phyloP scores from a whole-genome alignment of 2,888 invertebrate genomes.

The Microdon myrmicae region DNA sequence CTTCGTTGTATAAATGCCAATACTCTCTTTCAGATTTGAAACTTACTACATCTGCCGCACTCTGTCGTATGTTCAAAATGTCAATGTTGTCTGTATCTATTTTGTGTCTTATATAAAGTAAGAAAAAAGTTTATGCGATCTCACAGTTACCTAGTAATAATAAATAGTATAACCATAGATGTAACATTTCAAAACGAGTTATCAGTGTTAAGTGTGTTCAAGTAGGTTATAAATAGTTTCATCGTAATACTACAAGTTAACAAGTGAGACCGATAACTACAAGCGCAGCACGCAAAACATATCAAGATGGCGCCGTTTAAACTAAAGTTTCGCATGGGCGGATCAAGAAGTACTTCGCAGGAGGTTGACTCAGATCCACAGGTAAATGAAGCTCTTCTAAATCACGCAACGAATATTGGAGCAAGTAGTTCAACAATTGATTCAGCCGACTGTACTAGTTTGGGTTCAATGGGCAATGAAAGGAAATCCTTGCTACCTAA shows the following conservation, averaged over 20 bases:
- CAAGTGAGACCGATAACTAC: no score
- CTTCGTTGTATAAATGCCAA: constrained; percentile 34
- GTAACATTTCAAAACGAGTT: no score
- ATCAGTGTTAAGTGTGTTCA: constrained; percentile 38
- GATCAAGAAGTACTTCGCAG: constrained; percentile 66
- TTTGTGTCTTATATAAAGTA: constrained; percentile 28
- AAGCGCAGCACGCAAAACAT: no score
- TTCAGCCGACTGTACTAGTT: constrained; percentile 64
- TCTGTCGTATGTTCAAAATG: constrained; percentile 41
- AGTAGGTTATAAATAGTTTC: constrained; percentile 25
- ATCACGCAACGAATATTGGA: constrained; percentile 59
- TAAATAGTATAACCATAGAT: no score
- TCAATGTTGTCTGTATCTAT: constrained; percentile 45
- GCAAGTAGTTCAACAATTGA: constrained; percentile 66
- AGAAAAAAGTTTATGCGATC: no score
- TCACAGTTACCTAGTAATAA: no score
- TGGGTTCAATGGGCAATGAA: constrained; percentile 63
- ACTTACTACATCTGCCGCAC: constrained; percentile 43
- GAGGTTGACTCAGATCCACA: constrained; percentile 66
- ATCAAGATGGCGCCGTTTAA: constrained; percentile 66
- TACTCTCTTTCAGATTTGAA: constrained; percentile 46
- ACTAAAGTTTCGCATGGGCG: constrained; percentile 67
- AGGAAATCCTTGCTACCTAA: constrained; percentile 62
- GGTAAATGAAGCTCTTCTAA: constrained; percentile 64
- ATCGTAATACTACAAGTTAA: constrained; percentile 41